Conservation (phyloP, 2,113 vertebrate genomes). For the Trichechus manatus region DNA sequence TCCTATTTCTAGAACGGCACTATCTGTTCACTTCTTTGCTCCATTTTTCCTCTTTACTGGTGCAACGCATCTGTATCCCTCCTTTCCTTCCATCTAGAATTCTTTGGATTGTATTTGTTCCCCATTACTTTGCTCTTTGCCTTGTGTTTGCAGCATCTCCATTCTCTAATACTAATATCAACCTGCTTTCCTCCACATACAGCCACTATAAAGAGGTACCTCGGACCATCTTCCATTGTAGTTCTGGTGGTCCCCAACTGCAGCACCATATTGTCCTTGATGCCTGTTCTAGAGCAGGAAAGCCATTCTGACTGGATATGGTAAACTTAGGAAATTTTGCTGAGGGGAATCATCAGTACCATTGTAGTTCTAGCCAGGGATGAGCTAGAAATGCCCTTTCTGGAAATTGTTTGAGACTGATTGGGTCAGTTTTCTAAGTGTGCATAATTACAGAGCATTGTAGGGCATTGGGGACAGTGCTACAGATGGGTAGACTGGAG, state of each 20-base stretch:
- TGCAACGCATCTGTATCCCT: not conserved
- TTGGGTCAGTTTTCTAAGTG: not conserved
- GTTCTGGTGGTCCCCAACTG: not conserved
- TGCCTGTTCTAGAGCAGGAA: not conserved
- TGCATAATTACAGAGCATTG: not conserved
- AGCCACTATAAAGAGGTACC: slow-evolving; percentile 55
- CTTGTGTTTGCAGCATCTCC: not conserved
- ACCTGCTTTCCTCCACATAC: slow-evolving; percentile 85
- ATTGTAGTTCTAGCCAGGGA: not conserved
- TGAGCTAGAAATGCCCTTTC: not conserved
- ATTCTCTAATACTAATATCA: slow-evolving; percentile 74
- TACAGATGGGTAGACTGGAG: not conserved
- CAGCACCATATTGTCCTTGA: accelerated
- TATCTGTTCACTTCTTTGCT: slow-evolving; percentile 79
- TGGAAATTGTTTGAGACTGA: not conserved
- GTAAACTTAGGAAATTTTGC: not conserved
- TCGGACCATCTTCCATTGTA: not conserved
- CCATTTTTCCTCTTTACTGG: slow-evolving; percentile 35
- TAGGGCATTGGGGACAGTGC: accelerated
- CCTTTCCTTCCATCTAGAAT: not conserved
- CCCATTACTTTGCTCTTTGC: slow-evolving; percentile 7
- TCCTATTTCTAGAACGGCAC: slow-evolving; percentile 90
- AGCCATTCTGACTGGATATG: not conserved
- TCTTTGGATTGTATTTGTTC: not conserved
- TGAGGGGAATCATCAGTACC: not conserved